Evolutionary conservation across 2,113 vertebrate species (phyloP).

Genomic region (Etheostoma spectabile): DNA sequence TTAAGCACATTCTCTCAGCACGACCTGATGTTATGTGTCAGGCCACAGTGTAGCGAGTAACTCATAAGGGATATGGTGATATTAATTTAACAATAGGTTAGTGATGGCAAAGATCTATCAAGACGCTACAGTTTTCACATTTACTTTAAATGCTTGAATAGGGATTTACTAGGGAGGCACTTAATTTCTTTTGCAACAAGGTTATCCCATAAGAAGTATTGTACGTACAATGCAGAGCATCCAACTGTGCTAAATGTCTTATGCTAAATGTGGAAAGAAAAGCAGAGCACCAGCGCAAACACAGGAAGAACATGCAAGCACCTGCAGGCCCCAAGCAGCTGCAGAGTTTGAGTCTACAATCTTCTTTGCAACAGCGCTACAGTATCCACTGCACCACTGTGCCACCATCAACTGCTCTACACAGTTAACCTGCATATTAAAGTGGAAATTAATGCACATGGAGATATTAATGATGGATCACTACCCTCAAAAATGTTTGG

Average conservation of each 20-base stretch:
- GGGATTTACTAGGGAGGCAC: background rate
- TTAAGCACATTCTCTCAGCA: conserved; percentile 25
- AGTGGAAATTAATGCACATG: background rate
- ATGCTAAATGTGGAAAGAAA: background rate
- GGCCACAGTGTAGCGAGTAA: background rate
- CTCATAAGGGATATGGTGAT: background rate
- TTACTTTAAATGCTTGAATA: background rate
- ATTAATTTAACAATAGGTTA: conserved; percentile 28
- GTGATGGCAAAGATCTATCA: background rate
- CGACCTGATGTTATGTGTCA: conserved; percentile 29
- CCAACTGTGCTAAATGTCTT: background rate
- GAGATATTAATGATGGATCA: background rate
- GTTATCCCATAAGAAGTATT: background rate
- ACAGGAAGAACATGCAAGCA: background rate
- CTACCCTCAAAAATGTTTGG: background rate
- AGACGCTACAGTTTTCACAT: conserved; percentile 4
- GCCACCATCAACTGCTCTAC: background rate
- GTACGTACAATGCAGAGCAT: background rate
- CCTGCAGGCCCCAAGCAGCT: background rate
- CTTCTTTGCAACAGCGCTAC: background rate
- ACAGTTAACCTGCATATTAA: background rate
- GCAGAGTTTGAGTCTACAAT: background rate
- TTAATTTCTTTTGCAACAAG: background rate
- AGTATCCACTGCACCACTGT: background rate
- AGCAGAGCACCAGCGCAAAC: background rate